A percentile compares a stretch with the other conserved stretches of the same genome.
These are phyloP conservation scores for Sternotherus odoratus DNA, from an alignment of 2,797 vertebrate genomes.

Conservation along the genomic window DNA sequence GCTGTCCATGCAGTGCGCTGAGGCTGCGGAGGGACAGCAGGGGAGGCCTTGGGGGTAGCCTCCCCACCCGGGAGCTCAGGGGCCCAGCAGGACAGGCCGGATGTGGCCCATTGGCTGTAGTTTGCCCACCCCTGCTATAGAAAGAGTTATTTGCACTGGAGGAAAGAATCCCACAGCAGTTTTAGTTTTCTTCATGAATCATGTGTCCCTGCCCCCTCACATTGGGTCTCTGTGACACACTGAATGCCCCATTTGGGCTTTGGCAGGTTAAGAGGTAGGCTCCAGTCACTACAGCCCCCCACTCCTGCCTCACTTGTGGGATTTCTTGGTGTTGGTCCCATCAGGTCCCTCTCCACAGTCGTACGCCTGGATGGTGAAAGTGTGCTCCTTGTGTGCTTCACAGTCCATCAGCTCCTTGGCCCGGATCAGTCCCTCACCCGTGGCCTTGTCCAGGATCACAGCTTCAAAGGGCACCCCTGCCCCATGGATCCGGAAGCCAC, in stretches of 20 bases:
- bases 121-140: not conserved
- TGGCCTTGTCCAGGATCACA: conserved; percentile 96
- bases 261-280: not conserved
- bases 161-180: not conserved
- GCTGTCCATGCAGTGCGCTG: too few species aligned
- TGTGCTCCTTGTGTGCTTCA: conserved; percentile 96
- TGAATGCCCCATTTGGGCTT: not conserved
- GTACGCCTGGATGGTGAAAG: conserved; percentile 98
- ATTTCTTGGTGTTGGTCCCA: conserved; percentile 96
- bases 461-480: conserved; percentile 95
- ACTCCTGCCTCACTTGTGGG: conserved; percentile 90
- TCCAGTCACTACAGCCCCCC: not conserved
- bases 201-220: not conserved
- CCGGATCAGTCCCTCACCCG: conserved; percentile 95
- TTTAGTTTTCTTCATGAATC: not conserved
- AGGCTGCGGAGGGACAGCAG: too few species aligned
- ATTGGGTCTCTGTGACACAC: not conserved
- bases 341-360: conserved; percentile 98
- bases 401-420: conserved; percentile 97
- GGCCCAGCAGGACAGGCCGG: too few species aligned
- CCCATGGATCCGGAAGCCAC: conserved; percentile 96
- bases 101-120: too few species aligned
- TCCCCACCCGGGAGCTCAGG: too few species aligned
- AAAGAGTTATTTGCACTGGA: not conserved
- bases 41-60: too few species aligned